Conservation (phyloP, 2,888 invertebrate species). For the Drepanosiphum platanoidis region DNA sequence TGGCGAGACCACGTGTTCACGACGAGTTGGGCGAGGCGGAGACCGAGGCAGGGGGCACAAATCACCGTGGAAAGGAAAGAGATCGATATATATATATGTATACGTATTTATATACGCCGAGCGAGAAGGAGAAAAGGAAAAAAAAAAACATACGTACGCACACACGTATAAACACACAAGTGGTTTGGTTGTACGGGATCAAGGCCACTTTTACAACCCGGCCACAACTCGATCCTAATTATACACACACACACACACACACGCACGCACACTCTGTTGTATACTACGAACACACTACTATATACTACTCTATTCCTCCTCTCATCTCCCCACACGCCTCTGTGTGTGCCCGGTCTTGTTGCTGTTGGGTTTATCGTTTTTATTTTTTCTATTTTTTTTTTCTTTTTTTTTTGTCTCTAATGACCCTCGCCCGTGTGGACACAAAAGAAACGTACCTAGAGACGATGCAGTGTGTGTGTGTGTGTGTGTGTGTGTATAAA, state of each 20-base stretch:
- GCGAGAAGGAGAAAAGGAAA: background rate
- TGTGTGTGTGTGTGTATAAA: no score
- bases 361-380: constrained; percentile 20
- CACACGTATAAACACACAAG: constrained; percentile 31
- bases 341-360: background rate
- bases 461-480: background rate
- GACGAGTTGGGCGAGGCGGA: background rate
- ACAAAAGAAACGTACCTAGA: constrained; percentile 54
- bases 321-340: background rate
- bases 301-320: constrained; percentile 8
- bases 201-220: constrained; percentile 61
- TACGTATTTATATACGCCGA: background rate
- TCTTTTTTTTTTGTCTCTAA: constrained; percentile 44
- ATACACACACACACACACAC: constrained; percentile 36
- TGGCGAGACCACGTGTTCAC: constrained; percentile 53
- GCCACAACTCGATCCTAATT: constrained; percentile 59
- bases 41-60: background rate
- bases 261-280: constrained; percentile 12
- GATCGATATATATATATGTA: background rate
- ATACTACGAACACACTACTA: constrained; percentile 36
- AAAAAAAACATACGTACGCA: background rate
- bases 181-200: constrained; percentile 58
- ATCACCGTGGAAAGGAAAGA: constrained; percentile 28
- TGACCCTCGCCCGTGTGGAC: constrained; percentile 45
- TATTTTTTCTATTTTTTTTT: background rate